phyloP scores from a whole-genome alignment of 2,797 vertebrate species.

The Anabacerthia variegaticeps region DNA sequence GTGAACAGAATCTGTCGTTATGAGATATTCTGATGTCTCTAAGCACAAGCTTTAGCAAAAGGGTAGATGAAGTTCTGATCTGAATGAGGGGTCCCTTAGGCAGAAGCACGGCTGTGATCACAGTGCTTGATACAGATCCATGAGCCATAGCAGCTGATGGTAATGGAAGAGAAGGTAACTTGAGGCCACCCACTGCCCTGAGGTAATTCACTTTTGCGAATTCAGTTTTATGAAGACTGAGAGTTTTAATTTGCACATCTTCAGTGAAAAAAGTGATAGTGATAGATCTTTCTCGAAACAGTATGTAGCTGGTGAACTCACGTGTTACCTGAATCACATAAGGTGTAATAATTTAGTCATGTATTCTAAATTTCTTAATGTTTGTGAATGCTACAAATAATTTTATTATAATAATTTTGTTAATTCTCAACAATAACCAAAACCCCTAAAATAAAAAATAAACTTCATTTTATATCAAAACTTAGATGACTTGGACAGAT shows the following conservation, averaged over 20 bases:
- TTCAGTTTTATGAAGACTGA: neutral
- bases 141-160: neutral
- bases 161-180: neutral
- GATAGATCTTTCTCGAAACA: neutral
- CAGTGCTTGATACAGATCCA: neutral
- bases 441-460: neutral
- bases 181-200: neutral
- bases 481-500: accelerated
- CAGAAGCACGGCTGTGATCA: neutral
- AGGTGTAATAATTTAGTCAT: neutral
- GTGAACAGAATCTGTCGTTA: neutral
- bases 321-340: neutral
- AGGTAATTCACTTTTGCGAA: neutral
- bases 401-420: neutral
- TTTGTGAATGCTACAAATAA: neutral
- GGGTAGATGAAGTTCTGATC: neutral
- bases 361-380: neutral
- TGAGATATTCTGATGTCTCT: neutral
- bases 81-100: accelerated
- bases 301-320: neutral
- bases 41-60: neutral
- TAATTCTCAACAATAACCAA: neutral
- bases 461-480: neutral
- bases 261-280: neutral
- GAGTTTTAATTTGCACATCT: neutral